Base-by-base conservation (phyloP, 2,113 vertebrate species). In the Daphoenositta chrysoptera region DNA sequence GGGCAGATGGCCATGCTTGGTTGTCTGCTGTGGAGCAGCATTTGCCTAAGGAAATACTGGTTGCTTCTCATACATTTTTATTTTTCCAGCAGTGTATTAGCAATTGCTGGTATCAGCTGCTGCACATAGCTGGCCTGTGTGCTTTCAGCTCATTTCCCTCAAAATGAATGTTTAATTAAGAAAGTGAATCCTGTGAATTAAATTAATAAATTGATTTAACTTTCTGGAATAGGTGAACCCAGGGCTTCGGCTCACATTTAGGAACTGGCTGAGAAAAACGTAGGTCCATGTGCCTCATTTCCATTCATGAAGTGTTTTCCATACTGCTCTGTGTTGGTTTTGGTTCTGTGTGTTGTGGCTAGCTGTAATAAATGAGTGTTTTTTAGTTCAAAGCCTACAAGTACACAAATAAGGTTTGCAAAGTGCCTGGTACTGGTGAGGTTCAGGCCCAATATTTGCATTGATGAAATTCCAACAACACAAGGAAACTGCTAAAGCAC, bases 1-100 rank as follows among this genome's bases (percentile, higher is more conserved):
- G 3, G 5, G 3, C 10, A 2, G 63, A 5, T 48, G 35, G 47
- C 26, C 4, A 0, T 6, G 7, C 22, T 66, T 3, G 6, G 7
- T 19, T 83, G 13, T 27, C 35, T 53, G 66, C 31, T 21, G 65
- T 8, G 26, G 53, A 69, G 39, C 40, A 88, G 81, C 30, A 7
- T 70, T 87, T 82, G 26, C 51, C 28, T 10, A 19, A 45, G 80
- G 72, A 66, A 79, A 45, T 14, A 5, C 28, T 26, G 23, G 7
- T 69, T 82, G 19, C 22, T 40, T 66, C 82, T 70, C 19, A 4
- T 4, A 2, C 42, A 13, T 57, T 68, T 71, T 48, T 61, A 7
- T 58, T 90, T 90, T 88, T 64, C 18, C 30, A 76, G 28, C 37
- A 56, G 40, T 33, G 8, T 56, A 13, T 48, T 56, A 53, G 53